Percentiles rank a stretch among this genome's conserved stretches.
phyloP scores from a whole-genome alignment of 2,888 invertebrate species.

The Geophilus truncorum region DNA sequence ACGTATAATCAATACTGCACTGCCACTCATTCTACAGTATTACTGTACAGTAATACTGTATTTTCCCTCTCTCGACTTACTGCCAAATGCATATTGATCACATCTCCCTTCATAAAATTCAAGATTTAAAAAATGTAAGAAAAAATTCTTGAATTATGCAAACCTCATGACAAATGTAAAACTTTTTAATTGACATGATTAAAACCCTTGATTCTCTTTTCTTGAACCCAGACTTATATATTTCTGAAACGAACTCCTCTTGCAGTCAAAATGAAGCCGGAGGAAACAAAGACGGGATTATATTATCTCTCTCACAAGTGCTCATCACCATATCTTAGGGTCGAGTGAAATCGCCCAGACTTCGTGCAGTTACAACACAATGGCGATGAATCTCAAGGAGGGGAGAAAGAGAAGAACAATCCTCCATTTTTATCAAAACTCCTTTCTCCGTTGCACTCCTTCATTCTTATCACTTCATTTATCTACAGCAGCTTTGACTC shows the following conservation, averaged over 20 bases:
- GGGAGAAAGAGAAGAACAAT: neutral
- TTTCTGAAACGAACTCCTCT: neutral
- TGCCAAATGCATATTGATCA: neutral
- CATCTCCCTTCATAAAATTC: neutral
- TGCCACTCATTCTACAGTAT: no score
- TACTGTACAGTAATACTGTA: no score
- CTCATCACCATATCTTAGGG: constrained; percentile 22
- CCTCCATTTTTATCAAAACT: constrained; percentile 16
- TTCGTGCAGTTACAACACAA: neutral
- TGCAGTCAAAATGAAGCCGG: neutral
- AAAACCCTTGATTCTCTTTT: no score
- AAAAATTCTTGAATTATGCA: no score
- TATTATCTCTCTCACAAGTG: neutral
- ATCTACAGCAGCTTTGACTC: neutral
- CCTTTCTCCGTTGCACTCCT: neutral
- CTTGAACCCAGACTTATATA: no score
- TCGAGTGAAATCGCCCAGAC: constrained; percentile 3
- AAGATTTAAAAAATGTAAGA: neutral
- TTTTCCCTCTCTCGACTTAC: neutral
- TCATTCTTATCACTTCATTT: neutral
- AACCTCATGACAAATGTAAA: no score
- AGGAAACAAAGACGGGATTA: constrained; percentile 23
- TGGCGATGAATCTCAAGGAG: neutral
- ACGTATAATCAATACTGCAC: no score
- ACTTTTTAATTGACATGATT: no score